Conservation (phyloP, 2,888 invertebrate species). For the Seira musarum region DNA sequence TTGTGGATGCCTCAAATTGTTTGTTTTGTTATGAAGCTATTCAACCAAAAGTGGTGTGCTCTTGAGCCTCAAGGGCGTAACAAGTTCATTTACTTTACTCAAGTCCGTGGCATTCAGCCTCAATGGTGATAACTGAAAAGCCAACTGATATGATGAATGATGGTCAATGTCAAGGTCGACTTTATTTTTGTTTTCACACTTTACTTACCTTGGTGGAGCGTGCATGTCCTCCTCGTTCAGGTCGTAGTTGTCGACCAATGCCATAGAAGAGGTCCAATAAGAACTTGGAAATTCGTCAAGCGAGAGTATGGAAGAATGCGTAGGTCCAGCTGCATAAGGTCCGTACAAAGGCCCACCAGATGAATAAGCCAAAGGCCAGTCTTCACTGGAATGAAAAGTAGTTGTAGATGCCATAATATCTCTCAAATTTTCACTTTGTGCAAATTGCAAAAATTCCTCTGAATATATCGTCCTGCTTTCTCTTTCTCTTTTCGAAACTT, state of each 20-base stretch:
- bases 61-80: not conserved
- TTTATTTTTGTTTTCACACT: not conserved
- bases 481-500: conserved; percentile 7
- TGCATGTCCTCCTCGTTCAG: conserved; percentile 53
- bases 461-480: not conserved
- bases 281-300: conserved; percentile 47
- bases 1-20: no score
- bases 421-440: not conserved
- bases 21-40: no score
- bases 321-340: conserved; percentile 39
- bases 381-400: conserved; percentile 39
- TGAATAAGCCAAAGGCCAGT: conserved; percentile 50
- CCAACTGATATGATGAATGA: not conserved
- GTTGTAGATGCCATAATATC: conserved; percentile 35
- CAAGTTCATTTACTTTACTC: not conserved
- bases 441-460: not conserved
- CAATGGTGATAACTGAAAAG: no score
- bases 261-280: conserved; percentile 54
- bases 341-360: conserved; percentile 44
- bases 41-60: no score
- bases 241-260: conserved; percentile 55
- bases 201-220: conserved; percentile 21
- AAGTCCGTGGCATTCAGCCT: no score
- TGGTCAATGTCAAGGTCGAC: conserved; percentile 28
- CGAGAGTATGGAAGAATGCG: conserved; percentile 39